phyloP scores from a whole-genome alignment of 2,888 invertebrate species.

The Hecatera dysodea region DNA sequence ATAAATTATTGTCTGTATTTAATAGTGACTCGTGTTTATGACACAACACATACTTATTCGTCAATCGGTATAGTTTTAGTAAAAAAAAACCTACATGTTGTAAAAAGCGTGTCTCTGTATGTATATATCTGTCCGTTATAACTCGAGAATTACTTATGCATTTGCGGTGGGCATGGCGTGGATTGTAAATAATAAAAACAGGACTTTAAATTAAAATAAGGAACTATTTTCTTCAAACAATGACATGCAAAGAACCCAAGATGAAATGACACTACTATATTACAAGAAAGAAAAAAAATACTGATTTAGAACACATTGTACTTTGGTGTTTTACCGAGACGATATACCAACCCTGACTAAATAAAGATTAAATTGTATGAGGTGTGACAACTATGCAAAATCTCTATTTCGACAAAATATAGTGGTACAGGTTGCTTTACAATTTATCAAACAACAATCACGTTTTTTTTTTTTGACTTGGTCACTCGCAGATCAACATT shows the following conservation, averaged over 20 bases:
- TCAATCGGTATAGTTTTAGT: slow-evolving; percentile 26
- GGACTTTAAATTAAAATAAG: background rate
- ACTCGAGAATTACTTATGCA: background rate
- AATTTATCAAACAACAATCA: no score
- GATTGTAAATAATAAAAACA: slow-evolving; percentile 13
- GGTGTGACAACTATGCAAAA: background rate
- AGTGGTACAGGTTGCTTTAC: no score
- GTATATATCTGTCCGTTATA: slow-evolving; percentile 16
- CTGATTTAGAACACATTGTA: background rate
- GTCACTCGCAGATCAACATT: no score
- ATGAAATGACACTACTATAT: background rate
- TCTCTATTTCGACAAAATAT: background rate
- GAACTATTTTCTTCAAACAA: background rate
- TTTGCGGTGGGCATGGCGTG: background rate
- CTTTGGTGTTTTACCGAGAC: no score
- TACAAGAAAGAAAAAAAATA: background rate
- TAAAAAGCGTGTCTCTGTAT: slow-evolving; percentile 26
- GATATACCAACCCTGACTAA: background rate
- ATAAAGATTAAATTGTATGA: background rate
- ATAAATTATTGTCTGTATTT: slow-evolving; percentile 48
- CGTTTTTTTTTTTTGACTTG: no score
- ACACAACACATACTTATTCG: slow-evolving; percentile 19
- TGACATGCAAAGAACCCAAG: background rate
- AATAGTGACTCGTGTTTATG: slow-evolving; percentile 14
- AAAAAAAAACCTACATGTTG: slow-evolving; percentile 2